Base-by-base conservation (phyloP, 2,888 invertebrate genomes). In the Philereme vetulata region DNA sequence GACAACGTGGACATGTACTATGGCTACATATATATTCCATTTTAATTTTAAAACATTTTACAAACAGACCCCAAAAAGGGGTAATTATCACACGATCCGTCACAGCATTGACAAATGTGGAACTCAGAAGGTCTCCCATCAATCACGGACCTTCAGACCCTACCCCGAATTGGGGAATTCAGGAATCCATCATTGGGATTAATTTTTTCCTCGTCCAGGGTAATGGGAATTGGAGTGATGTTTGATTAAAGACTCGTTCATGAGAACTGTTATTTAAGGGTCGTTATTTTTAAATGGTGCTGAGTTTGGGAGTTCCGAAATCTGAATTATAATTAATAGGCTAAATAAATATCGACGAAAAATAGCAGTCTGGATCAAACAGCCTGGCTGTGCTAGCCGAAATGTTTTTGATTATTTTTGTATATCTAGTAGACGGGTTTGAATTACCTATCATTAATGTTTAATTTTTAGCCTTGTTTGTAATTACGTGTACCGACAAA, bases 51-150 rank as follows among this genome's bases (percentile, higher is more conserved):
- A 21, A 6, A 21, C 21, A 21, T 10, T 44, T 44, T 21, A 10
- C 6, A 11, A 33, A 4, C 11, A 10, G 43, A 11, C 40, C 33
- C 8, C 8, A 45, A 38, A n/a, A 50, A 9, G 44, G 11, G 34
- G 49, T 66, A 69, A 76, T 75, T 72, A 71, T 70, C 78, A 71
- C 65, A 68, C 71, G 76, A 74, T 74, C 72, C 72, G 74, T 77
- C 78, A 74, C 68, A 58, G 54, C 52, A 50, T 65, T 76, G 81
- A 81, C 81, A 80, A 81, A 80, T 80, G 80, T 75, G 77, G 68
- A 74, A 48, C 46, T 50, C 56, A 40, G 47, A 50, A 50, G 59
- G 40, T 45, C 55, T 8, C 21, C 51, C 55, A 62, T 62, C 62
- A 58, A 58, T 62, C 62, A 58, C 49, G 4, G 54, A 38, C 47